Conservation (phyloP, 2,113 vertebrate species). For the Desmodus rotundus region DNA sequence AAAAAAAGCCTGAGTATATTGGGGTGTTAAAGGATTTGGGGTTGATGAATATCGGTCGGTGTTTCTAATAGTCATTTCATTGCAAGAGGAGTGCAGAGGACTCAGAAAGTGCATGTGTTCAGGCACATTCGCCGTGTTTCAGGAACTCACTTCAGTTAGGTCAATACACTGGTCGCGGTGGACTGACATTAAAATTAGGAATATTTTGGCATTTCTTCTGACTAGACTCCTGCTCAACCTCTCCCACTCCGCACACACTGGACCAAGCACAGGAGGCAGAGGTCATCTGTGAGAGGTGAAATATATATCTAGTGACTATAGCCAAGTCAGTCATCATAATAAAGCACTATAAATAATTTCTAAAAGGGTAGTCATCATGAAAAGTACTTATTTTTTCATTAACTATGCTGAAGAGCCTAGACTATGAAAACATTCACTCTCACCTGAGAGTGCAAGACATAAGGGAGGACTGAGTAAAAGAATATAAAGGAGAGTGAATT, state of each 20-base stretch:
- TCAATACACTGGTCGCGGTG: background rate
- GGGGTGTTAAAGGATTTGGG: background rate
- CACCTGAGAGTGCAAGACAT: background rate
- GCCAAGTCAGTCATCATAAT: background rate
- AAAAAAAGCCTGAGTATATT: background rate
- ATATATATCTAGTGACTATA: background rate
- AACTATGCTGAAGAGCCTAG: background rate
- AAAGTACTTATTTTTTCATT: background rate
- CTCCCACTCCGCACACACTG: background rate
- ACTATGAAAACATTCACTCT: background rate
- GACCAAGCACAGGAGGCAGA: background rate
- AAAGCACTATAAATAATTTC: conserved; percentile 16
- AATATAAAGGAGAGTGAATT: conserved; percentile 25
- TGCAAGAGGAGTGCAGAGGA: background rate
- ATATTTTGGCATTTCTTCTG: background rate
- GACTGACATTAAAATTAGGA: background rate
- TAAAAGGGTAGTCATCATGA: background rate
- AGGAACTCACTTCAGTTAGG: background rate
- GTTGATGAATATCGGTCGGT: background rate
- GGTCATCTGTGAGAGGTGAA: background rate
- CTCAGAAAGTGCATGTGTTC: background rate
- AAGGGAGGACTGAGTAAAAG: background rate
- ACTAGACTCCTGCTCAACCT: background rate
- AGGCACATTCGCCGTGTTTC: background rate
- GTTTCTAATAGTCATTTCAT: conserved; percentile 13